Base-by-base conservation (phyloP, 2,888 invertebrate genomes). In the Drosophila silvestris region DNA sequence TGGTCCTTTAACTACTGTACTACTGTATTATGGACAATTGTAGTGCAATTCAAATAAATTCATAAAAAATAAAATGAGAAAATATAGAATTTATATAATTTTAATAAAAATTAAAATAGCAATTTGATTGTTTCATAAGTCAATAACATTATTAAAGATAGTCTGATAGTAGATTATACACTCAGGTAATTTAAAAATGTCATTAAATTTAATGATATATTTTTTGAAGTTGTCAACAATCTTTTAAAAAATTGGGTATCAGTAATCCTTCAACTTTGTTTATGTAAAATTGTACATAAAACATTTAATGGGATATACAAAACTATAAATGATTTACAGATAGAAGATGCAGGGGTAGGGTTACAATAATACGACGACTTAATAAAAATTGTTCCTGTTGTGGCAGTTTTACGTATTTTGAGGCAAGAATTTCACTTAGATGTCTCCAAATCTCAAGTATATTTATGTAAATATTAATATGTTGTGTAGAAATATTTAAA, bases 351-450 rank as follows among this genome's bases (percentile, higher is more conserved):
- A n/a, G 7, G 32, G 19, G 19, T 19, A 51, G 35, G 54, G 12
- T 5, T 28, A n/a, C 57, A 57, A 44, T 37, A 44, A 37, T 37
- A 33, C 33, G 51, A 41, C 33, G 39, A 52, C 39, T 51, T 33
- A 63, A 35, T 33, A 9, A 47, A 26, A 44, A 16, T 26, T 41
- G 35, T n/a, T 30, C 50, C 19, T 26, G 10, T 65, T 35, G 28
- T 33, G 64, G 41, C 63, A 65, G 50, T 50, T 32, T 32, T 28
- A 35, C 22, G 5, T 68, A 41, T 58, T 57, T 19, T 57, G 12
- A 30, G 69, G 69, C 69, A 69, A 69, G 69, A 68, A 56, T 57
- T 51, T 68, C 39, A 33, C 51, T 51, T 14, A 10, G 22, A 35
- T 56, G 22, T 22, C 5, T 50, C 1, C 19, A 26, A 57, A 39